Conservation (phyloP, 2,888 invertebrate genomes). For the Apeira syringaria region DNA sequence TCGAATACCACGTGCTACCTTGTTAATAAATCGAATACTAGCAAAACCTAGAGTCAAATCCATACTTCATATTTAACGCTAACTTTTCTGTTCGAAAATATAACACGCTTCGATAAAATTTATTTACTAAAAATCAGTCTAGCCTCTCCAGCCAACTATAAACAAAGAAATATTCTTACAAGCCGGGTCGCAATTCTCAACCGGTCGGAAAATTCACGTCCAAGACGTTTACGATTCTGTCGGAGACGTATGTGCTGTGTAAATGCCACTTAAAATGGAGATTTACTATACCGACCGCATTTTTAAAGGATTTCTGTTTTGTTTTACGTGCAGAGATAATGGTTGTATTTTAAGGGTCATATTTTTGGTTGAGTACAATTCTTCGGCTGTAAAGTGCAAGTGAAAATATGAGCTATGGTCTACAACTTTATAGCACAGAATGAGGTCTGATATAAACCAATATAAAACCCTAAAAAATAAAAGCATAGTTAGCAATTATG, state of each 20-base stretch:
- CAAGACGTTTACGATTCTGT: constrained; percentile 75
- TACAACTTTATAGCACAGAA: no score
- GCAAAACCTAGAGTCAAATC: no score
- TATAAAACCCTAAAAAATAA: no score
- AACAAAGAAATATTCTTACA: constrained; percentile 27
- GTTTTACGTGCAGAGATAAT: constrained; percentile 19
- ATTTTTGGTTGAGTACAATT: constrained; percentile 17
- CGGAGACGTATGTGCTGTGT: constrained; percentile 69
- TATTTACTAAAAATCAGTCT: no score
- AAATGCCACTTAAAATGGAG: constrained; percentile 75
- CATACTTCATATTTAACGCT: no score
- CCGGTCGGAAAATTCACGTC: constrained; percentile 33
- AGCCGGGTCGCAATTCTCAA: constrained; percentile 40
- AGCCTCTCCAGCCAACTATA: constrained; percentile 8
- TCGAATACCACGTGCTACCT: no score
- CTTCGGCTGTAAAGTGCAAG: neutral
- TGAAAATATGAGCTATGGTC: no score
- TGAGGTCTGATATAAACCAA: no score
- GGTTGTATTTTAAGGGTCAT: constrained; percentile 19
- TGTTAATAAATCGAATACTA: no score
- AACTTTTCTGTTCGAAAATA: no score
- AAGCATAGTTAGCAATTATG: no score
- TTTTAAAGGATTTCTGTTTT: constrained; percentile 37
- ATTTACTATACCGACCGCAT: constrained; percentile 61
- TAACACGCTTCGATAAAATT: no score